Evolutionary conservation across 2,113 vertebrate genomes (phyloP).

Genomic region (Phyllostomus discolor): DNA sequence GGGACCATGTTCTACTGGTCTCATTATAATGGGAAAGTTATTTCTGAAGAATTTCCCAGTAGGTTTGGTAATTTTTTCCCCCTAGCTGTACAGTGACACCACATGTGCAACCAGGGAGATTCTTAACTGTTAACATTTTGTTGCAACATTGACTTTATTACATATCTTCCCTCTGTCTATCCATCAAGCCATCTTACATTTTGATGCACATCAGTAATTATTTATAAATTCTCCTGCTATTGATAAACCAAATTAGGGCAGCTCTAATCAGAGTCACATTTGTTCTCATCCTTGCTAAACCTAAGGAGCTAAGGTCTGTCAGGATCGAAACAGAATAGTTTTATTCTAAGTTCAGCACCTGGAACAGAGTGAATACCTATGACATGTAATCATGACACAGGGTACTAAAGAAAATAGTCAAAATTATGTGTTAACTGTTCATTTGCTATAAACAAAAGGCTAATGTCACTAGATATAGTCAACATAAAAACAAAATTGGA

Average conservation of each 20-base stretch:
- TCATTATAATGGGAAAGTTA: not conserved
- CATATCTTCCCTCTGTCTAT: not conserved
- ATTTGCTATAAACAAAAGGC: not conserved
- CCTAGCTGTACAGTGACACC: not conserved
- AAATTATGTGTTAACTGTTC: not conserved
- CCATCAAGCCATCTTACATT: not conserved
- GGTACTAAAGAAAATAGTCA: not conserved
- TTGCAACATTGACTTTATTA: not conserved
- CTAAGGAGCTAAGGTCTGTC: not conserved
- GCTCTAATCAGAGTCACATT: not conserved
- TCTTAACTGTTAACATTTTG: not conserved
- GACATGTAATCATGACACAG: not conserved
- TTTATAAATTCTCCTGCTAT: not conserved
- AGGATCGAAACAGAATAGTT: not conserved
- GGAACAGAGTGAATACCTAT: not conserved
- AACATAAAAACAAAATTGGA: not conserved
- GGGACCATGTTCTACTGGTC: rapidly evolving
- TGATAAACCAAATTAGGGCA: not conserved
- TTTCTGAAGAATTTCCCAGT: not conserved
- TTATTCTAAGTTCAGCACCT: not conserved
- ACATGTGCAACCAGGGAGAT: not conserved
- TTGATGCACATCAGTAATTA: not conserved
- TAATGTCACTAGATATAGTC: not conserved
- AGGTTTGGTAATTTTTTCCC: not conserved
- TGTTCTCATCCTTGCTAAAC: not conserved